Evolutionary conservation across 2,888 invertebrate genomes (phyloP).

Genomic region (Harpalus rubripes): DNA sequence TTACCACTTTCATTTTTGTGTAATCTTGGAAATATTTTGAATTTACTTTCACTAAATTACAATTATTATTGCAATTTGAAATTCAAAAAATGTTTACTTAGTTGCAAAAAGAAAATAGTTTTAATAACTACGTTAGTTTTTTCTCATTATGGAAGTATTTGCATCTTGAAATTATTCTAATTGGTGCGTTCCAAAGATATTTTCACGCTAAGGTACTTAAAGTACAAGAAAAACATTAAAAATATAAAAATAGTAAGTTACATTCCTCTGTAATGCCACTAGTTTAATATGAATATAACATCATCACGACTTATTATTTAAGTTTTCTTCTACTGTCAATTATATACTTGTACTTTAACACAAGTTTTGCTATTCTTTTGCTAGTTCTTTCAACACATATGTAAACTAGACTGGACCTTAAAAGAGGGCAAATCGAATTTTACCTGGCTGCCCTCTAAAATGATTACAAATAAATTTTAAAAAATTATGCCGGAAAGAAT

Average conservation of each 20-base stretch:
- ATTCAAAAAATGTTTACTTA: conserved; percentile 4
- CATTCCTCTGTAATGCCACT: neutral
- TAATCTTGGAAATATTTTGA: neutral
- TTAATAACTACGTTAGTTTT: conserved; percentile 1
- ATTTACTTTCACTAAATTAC: neutral
- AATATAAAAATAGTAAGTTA: neutral
- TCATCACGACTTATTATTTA: neutral
- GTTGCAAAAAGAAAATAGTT: neutral
- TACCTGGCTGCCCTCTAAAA: too few relatives aligned
- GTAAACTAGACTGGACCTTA: too few relatives aligned
- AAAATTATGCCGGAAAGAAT: too few relatives aligned
- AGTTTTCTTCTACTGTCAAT: too few relatives aligned
- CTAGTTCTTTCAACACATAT: too few relatives aligned
- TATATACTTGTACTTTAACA: too few relatives aligned
- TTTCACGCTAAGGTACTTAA: neutral
- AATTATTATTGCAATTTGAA: neutral
- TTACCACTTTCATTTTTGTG: conserved; percentile 2
- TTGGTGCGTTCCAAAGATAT: neutral
- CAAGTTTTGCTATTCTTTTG: too few relatives aligned
- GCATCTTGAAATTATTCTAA: neutral
- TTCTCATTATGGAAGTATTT: neutral
- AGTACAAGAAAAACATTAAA: neutral
- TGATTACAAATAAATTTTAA: too few relatives aligned
- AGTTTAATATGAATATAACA: neutral
- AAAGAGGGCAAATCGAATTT: too few relatives aligned